Base-by-base conservation (phyloP, 2,113 vertebrate genomes). In the Cygnus buccinator region DNA sequence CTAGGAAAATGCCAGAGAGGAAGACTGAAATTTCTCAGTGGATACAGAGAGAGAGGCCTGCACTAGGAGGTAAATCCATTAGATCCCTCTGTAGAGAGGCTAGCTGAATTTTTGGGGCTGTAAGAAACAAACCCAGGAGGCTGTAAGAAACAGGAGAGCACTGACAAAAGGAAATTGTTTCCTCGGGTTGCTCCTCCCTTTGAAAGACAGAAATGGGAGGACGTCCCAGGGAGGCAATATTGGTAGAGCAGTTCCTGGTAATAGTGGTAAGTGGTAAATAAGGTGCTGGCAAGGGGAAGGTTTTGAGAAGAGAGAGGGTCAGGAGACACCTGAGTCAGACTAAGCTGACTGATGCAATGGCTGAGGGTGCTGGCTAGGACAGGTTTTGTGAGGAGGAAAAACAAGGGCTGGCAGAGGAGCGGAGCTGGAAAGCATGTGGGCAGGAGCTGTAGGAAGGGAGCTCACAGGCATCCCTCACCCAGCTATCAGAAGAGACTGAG, bases 351-450 rank as follows among this genome's bases (percentile, higher is more conserved):
- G 21, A 61, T 91, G 70, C 43, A 91, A 5, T 68, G 66, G 58
- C 65, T 46, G 41, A 81, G 48, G 81, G 48, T 43, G 43, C 13
- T 87, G 54, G 81, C 57, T 58, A 63, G 61, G 23, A 70, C 15
- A n/a, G 39, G 22, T 26, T 59, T 57, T 75, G 26, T 87, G 31
- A 48, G 74, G 41, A 84, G 59, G 31, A 81, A 74, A n/a, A 80
- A 72, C 17, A 46, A 79, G n/a, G 55, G 17, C 68, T 93, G 72
- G 44, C 44, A 92, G 50, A 94, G 79, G 15, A 79, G 19, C 54
- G 79, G 15, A 79, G 19, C 66, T 62, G 89, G 57, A 84, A 86
- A 55, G 31, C 9, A 23, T 78, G 21, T 72, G 84, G 75, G 25
- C 6, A 19, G 75, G 82, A 90, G 52, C 39, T 89, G 74, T 78